Base-by-base conservation (phyloP, 2,797 vertebrate genomes). In the Cynopterus sphinx region DNA sequence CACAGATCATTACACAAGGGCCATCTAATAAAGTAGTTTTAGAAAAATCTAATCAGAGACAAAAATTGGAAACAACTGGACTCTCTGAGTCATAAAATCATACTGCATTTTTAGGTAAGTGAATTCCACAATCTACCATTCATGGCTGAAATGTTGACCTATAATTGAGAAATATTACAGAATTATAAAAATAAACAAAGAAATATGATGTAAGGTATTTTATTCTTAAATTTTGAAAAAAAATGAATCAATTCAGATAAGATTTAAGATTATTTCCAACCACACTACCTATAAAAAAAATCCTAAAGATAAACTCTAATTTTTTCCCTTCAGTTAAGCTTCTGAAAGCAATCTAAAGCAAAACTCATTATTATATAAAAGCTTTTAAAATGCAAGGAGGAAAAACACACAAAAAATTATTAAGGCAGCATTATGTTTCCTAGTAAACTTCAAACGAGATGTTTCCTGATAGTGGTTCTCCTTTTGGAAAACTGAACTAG, bases 31-130 rank as follows among this genome's bases (percentile, higher is more conserved):
- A 91, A 92, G 93, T 67, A 57, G 87, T 92, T 90, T 95, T 96
- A 95, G 90, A 70, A 96, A 88, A 97, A 96, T 96, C 92, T 97
- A 98, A 97, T 94, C 95, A 97, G 96, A 92, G 85, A 79, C 88
- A 96, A 90, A 96, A 96, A 92, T 92, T 92, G 95, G 86, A 96
- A 96, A 95, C 95, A 91, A 90, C 85, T 92, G 85, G 94, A 89
- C 51, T 85, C 67, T 95, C 53, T 77, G 43, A 91, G 71, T 97
- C 93, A 96, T 92, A 96, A 97, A 97, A 97, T 77, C 82, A 93
- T 31, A 49, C 53, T 81, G 70, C 96, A 89, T 96, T 95, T 87
- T 74, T 94, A 83, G 68, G 93, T 95, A 95, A 96, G 85, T 95
- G 82, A 63, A 87, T 97, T 96, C 89, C 83, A 81, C 55, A 57